Evolutionary conservation across 2,113 vertebrate species (phyloP).

Genomic region (Oryzias woworae): DNA sequence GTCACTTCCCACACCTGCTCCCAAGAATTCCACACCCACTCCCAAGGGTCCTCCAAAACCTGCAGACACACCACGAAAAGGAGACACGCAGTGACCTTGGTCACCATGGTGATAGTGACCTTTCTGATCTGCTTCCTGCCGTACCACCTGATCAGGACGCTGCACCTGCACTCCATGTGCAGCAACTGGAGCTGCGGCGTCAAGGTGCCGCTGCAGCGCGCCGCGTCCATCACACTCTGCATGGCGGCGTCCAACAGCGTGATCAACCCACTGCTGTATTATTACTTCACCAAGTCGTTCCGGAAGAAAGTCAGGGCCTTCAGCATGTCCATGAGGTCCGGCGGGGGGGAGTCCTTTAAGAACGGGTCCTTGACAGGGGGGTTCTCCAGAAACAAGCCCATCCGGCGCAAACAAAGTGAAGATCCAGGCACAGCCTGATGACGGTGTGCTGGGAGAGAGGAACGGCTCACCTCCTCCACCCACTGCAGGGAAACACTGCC

Average conservation of each 20-base stretch:
- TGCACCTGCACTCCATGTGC: constrained; percentile 63
- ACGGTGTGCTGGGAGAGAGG: too few relatives aligned
- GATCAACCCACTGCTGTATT: constrained; percentile 77
- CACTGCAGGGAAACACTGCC: background rate
- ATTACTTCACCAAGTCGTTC: constrained; percentile 70
- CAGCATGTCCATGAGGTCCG: constrained; percentile 11
- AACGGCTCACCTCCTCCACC: too few relatives aligned
- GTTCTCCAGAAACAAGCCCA: background rate
- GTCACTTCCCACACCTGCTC: constrained; percentile 3
- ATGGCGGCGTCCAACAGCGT: constrained; percentile 71
- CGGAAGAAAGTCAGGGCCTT: constrained; percentile 21
- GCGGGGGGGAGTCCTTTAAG: background rate
- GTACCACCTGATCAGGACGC: constrained; percentile 67
- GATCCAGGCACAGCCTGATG: too few relatives aligned
- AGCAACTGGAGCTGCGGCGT: constrained; percentile 2
- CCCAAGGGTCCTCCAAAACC: background rate
- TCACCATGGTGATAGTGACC: constrained; percentile 61
- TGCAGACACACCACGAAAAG: accelerated
- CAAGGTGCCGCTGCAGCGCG: constrained; percentile 34
- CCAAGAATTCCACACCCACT: too few relatives aligned
- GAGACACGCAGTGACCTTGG: constrained; percentile 46
- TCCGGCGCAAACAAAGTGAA: too few relatives aligned
- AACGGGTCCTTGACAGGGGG: background rate
- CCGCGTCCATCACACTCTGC: constrained; percentile 67
- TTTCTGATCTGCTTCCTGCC: constrained; percentile 79